Conservation (phyloP, 2,113 vertebrate species). For the Nothocercus julius region DNA sequence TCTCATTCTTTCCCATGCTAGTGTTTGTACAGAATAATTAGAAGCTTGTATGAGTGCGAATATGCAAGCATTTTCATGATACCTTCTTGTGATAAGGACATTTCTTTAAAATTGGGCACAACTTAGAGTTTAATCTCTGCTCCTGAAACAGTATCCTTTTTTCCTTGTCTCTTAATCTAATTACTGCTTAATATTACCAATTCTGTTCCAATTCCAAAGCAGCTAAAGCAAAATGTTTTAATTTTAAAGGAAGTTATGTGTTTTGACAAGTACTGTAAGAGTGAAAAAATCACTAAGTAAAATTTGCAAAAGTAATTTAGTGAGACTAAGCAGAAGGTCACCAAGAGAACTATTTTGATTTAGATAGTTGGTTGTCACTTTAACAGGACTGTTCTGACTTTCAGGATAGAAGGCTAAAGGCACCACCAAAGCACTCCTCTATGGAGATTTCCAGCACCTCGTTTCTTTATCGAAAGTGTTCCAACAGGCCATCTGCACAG, state of each 20-base stretch:
- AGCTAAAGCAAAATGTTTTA: not conserved
- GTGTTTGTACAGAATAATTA: not conserved
- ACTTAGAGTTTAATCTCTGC: not conserved
- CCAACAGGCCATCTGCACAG: not conserved
- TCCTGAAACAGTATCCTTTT: not conserved
- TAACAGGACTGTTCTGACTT: not conserved
- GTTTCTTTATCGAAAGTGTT: not conserved
- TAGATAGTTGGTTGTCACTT: not conserved
- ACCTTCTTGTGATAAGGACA: not conserved
- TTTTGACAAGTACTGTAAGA: not conserved
- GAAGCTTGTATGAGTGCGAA: not conserved
- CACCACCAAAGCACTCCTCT: not conserved
- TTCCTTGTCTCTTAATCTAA: not conserved
- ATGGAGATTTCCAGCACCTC: not conserved
- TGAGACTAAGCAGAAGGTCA: conserved; percentile 3
- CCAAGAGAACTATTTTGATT: not conserved
- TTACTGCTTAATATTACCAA: not conserved
- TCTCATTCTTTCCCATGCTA: not conserved
- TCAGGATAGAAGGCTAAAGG: not conserved
- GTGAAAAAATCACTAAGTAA: not conserved
- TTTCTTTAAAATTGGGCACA: not conserved
- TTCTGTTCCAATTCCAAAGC: not conserved
- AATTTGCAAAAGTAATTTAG: not conserved
- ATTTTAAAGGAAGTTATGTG: not conserved
- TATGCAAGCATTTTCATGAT: not conserved